A percentile compares a stretch with the other conserved stretches of the same genome.
These are phyloP conservation scores for Acanthopleura granulata DNA, from an alignment of 2,888 invertebrate genomes.

Conservation along the genomic window DNA sequence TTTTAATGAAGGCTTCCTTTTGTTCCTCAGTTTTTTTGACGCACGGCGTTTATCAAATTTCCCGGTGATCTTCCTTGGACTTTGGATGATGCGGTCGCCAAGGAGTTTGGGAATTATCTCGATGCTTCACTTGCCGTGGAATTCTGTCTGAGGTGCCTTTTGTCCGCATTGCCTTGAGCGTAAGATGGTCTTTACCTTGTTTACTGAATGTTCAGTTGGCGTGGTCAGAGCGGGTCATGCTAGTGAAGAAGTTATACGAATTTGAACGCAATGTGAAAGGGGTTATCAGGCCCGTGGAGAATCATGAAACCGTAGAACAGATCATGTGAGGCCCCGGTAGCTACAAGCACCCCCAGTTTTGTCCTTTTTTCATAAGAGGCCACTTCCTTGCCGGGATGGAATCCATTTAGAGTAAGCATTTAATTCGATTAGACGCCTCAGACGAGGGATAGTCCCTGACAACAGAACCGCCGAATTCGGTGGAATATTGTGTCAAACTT, in stretches of 20 bases:
- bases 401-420: slow-evolving; percentile 14
- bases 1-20: too few relatives aligned
- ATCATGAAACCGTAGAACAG: not conserved
- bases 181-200: too few relatives aligned
- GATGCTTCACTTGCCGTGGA: too few relatives aligned
- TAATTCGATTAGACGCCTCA: slow-evolving; percentile 17
- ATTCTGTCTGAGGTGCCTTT: too few relatives aligned
- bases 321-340: not conserved
- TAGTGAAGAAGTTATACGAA: slow-evolving; percentile 9
- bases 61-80: too few relatives aligned
- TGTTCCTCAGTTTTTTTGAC: too few relatives aligned
- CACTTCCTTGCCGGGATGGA: not conserved
- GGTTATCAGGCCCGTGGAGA: not conserved
- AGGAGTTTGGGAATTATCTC: too few relatives aligned
- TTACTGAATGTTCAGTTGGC: too few relatives aligned
- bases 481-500: slow-evolving; percentile 16
- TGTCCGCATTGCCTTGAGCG: too few relatives aligned
- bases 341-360: not conserved
- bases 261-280: not conserved
- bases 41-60: too few relatives aligned
- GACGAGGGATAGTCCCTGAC: slow-evolving; percentile 3
- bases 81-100: too few relatives aligned
- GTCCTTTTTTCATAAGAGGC: too few relatives aligned
- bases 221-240: not conserved
- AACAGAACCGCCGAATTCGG: not conserved